These are phyloP conservation scores for Aplysina aerophoba DNA, from an alignment of 37 sponge, comb jelly and placozoan species.

Conservation along the genomic window DNA sequence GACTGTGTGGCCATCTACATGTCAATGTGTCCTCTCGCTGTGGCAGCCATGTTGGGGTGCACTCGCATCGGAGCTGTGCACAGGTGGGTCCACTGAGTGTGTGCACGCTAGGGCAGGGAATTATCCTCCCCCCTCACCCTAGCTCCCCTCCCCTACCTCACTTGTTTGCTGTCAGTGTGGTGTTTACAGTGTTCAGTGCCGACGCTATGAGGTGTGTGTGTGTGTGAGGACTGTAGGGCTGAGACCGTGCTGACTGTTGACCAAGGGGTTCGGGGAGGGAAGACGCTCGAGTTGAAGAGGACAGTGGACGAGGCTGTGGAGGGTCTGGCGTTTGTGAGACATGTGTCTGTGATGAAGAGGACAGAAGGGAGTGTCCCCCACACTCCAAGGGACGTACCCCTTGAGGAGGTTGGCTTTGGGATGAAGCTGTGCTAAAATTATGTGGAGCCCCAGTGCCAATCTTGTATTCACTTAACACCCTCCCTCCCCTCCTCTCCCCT, in stretches of 20 bases:
- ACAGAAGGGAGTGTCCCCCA: constrained; percentile 76
- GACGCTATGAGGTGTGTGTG: constrained; percentile 84
- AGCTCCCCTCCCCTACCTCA: too few relatives aligned
- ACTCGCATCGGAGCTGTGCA: constrained; percentile 92
- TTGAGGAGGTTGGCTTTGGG: constrained; percentile 86
- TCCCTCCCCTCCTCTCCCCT: too few relatives aligned
- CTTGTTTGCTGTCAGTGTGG: too few relatives aligned
- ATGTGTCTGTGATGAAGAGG: constrained; percentile 80
- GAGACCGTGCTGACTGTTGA: constrained; percentile 86
- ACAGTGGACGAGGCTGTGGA: constrained; percentile 89
- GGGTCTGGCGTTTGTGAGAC: constrained; percentile 64
- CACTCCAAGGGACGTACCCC: constrained; percentile 64
- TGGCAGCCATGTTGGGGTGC: constrained; percentile 91
- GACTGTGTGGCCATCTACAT: constrained; percentile 93
- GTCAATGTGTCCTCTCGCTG: constrained; percentile 82
- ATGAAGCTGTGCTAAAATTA: too few relatives aligned
- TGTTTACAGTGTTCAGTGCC: constrained; percentile 98
- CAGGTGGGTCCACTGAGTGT: too few relatives aligned
- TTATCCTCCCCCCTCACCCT: too few relatives aligned
- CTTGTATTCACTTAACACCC: too few relatives aligned
- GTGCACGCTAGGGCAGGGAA: too few relatives aligned
- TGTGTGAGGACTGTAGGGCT: too few relatives aligned
- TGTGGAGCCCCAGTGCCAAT: too few relatives aligned
- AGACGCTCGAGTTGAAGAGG: constrained; percentile 86
- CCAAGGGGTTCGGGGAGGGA: constrained; percentile 88